These are phyloP conservation scores for Casuarius casuarius DNA, from an alignment of 2,113 vertebrate genomes.

Conservation along the genomic window DNA sequence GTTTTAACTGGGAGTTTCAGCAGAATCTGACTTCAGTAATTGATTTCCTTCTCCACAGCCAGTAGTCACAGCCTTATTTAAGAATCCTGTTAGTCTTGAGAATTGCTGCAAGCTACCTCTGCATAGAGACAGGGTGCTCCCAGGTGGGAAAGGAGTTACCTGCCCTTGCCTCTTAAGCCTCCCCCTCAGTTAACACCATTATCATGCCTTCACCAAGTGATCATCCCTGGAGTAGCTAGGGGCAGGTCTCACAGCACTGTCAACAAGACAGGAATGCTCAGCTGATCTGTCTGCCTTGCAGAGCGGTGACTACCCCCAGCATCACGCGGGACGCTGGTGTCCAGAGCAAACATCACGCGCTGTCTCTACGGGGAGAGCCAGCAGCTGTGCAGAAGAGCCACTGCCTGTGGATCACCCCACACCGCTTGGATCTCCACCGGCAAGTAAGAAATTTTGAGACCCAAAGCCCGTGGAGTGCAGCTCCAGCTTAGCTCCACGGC, in stretches of 20 bases:
- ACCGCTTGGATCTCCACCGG: neutral
- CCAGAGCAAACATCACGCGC: fast-evolving
- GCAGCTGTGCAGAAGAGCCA: neutral
- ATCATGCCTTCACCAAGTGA: neutral
- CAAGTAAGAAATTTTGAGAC: neutral
- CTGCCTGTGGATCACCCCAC: fast-evolving
- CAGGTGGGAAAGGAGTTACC: neutral
- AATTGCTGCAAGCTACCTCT: neutral
- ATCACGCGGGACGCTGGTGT: fast-evolving
- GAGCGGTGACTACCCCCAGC: fast-evolving
- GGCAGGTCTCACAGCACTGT: neutral
- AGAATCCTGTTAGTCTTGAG: neutral
- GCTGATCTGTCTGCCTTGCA: neutral
- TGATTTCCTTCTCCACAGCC: neutral
- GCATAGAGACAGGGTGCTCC: neutral
- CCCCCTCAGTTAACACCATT: neutral
- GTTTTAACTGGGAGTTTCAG: neutral
- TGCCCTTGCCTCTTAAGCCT: neutral
- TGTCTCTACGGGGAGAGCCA: neutral
- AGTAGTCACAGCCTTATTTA: neutral
- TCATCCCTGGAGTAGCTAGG: neutral
- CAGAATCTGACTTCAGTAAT: neutral
- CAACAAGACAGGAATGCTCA: slow-evolving; percentile 15
- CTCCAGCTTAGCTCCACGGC: fast-evolving
- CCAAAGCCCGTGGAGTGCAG: fast-evolving